Percentiles rank a stretch among this genome's conserved stretches.
Evolutionary conservation across 2,113 vertebrate genomes (phyloP).

Genomic region (Apodemus sylvaticus): DNA sequence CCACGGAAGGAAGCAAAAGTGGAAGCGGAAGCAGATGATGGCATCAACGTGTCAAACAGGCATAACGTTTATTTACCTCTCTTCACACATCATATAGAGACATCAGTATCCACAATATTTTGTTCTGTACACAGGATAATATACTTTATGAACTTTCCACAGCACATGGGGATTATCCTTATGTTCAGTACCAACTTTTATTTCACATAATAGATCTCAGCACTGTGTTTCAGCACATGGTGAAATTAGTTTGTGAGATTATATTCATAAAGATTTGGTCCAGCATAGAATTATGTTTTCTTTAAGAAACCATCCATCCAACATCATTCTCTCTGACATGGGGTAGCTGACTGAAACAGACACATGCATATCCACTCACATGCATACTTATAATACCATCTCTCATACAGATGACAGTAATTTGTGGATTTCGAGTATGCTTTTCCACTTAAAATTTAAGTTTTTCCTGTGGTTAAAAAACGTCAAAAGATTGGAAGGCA

Average conservation of each 20-base stretch:
- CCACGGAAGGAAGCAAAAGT: slow-evolving; percentile 30
- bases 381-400: not conserved
- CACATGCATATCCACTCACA: not conserved
- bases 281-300: slow-evolving; percentile 45
- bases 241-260: slow-evolving; percentile 71
- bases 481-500: slow-evolving; percentile 30
- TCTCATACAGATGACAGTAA: slow-evolving; percentile 33
- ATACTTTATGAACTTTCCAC: slow-evolving; percentile 66
- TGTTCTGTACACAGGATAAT: slow-evolving; percentile 39
- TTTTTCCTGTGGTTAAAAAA: slow-evolving; percentile 49
- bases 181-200: slow-evolving; percentile 51
- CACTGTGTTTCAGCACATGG: slow-evolving; percentile 59
- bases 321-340: slow-evolving; percentile 16
- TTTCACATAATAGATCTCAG: slow-evolving; percentile 58
- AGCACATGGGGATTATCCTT: slow-evolving; percentile 63
- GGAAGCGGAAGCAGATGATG: slow-evolving; percentile 35
- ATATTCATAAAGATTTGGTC: slow-evolving; percentile 57
- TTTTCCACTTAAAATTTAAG: slow-evolving; percentile 49
- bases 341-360: not conserved
- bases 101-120: slow-evolving; percentile 42
- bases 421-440: slow-evolving; percentile 18
- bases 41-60: slow-evolving; percentile 25
- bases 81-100: slow-evolving; percentile 37
- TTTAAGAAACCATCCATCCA: slow-evolving; percentile 53
- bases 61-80: slow-evolving; percentile 24